Percentiles rank a stretch among this genome's conserved stretches.
These are phyloP conservation scores for Idaea straminata DNA, from an alignment of 2,888 invertebrate species.

Conservation along the genomic window DNA sequence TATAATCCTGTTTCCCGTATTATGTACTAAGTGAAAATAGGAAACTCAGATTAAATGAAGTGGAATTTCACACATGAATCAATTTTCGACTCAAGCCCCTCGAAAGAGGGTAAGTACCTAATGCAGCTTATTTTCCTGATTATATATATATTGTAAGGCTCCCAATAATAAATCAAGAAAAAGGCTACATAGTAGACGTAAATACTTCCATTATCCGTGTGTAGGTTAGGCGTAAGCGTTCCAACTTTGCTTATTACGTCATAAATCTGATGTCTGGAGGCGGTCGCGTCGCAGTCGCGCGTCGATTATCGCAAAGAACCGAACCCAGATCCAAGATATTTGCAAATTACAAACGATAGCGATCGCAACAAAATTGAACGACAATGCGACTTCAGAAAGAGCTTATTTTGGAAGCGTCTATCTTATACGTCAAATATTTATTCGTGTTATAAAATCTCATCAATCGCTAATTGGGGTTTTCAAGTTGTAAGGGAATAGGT, in stretches of 20 bases:
- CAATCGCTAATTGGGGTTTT: constrained; percentile 1
- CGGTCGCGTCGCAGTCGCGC: constrained; percentile 56
- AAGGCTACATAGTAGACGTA: constrained; percentile 12
- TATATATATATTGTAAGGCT: background rate
- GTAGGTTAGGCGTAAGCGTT: constrained; percentile 34
- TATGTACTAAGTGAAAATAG: background rate
- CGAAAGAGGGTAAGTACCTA: background rate
- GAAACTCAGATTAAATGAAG: background rate
- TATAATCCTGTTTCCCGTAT: background rate
- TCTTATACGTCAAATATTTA: constrained; percentile 2
- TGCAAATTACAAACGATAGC: constrained; percentile 49
- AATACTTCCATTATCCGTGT: constrained; percentile 23
- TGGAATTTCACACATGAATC: background rate
- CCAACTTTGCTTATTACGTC: constrained; percentile 55
- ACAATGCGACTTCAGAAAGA: constrained; percentile 10
- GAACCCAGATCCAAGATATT: constrained; percentile 39
- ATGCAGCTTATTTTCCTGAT: background rate
- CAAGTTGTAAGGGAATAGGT: background rate
- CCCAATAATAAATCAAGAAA: constrained; percentile 1
- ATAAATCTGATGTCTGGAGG: constrained; percentile 67
- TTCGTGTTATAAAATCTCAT: constrained; percentile 3
- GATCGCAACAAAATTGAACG: constrained; percentile 45
- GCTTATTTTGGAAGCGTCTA: constrained; percentile 9
- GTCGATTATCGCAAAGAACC: constrained; percentile 61
- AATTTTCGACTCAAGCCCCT: background rate